Evolutionary conservation across 2,797 vertebrate species (phyloP).

Genomic region (Spheniscus humboldti): DNA sequence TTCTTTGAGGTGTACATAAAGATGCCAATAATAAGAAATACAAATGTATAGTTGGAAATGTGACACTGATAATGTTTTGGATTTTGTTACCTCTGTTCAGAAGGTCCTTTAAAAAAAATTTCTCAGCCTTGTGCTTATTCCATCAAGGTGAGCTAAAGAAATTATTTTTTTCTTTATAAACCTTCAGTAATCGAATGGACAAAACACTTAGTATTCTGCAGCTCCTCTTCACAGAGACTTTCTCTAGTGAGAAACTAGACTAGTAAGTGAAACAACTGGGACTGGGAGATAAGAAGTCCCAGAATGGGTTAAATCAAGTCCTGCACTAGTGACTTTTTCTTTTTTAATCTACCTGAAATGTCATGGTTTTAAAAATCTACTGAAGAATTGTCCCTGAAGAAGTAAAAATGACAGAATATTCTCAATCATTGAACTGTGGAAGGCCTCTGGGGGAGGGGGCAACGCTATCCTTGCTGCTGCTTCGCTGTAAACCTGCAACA

Average conservation of each 20-base stretch:
- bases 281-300: not conserved
- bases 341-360: not conserved
- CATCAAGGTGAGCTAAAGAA: not conserved
- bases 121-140: not conserved
- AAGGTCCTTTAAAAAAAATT: not conserved
- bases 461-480: not conserved
- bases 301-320: not conserved
- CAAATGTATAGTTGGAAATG: not conserved
- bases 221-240: not conserved
- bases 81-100: not conserved
- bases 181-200: not conserved
- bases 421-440: not conserved
- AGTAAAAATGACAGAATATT: not conserved
- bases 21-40: not conserved
- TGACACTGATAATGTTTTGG: not conserved
- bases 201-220: not conserved
- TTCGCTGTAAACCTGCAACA: not conserved
- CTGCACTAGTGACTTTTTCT: not conserved
- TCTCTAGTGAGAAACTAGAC: not conserved
- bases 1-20: not conserved
- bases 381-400: not conserved
- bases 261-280: not conserved
- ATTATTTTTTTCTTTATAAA: not conserved
- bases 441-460: accelerated
- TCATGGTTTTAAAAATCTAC: not conserved